phyloP scores from a whole-genome alignment of 2,113 vertebrate genomes.

The Carollia perspicillata region DNA sequence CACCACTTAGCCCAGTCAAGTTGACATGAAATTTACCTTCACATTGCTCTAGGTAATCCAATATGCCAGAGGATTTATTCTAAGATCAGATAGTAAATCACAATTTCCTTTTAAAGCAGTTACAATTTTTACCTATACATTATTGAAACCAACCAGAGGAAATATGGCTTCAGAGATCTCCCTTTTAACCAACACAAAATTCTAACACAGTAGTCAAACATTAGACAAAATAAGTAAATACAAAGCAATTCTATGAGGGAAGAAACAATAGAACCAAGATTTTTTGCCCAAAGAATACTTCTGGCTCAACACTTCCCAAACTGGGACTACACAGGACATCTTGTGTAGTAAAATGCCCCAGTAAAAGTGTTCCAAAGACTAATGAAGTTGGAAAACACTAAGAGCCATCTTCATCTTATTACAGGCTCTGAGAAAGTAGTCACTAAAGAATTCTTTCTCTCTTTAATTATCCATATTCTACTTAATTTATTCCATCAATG shows the following conservation, averaged over 20 bases:
- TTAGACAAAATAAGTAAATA: not conserved
- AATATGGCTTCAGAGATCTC: not conserved
- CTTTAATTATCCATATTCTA: not conserved
- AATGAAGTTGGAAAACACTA: not conserved
- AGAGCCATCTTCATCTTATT: not conserved
- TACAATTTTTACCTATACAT: conserved; percentile 28
- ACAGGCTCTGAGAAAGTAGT: not conserved
- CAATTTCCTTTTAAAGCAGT: conserved; percentile 64
- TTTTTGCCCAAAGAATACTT: not conserved
- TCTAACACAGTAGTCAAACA: not conserved
- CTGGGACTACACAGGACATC: not conserved
- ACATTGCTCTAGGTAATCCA: not conserved
- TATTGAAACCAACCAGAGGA: conserved; percentile 24
- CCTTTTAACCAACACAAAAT: not conserved
- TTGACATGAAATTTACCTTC: not conserved
- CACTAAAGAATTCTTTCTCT: not conserved
- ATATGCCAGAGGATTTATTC: not conserved
- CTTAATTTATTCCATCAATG: not conserved
- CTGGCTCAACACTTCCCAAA: not conserved
- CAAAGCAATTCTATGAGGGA: not conserved
- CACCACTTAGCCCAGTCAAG: not conserved
- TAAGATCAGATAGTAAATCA: conserved; percentile 59
- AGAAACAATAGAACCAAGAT: not conserved
- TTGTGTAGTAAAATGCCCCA: not conserved
- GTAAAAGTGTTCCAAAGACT: not conserved